Percentiles rank a stretch among this genome's conserved stretches.
Conservation (phyloP, 1,140 invertebrate species). For the Olivierus martensii region DNA sequence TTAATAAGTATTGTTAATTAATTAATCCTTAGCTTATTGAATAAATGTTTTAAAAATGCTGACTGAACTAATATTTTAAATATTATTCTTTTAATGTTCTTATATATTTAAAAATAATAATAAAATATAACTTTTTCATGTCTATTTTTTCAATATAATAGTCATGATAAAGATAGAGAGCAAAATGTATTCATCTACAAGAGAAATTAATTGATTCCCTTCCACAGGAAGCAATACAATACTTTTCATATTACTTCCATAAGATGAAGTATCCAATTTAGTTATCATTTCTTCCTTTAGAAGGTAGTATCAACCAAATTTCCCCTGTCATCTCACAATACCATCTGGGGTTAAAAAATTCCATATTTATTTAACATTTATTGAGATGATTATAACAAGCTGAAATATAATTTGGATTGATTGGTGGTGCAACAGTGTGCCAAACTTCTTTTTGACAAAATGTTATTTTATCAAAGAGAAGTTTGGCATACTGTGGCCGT, state of each 20-base stretch:
- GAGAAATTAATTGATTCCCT: slow-evolving; percentile 46
- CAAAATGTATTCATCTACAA: slow-evolving; percentile 55
- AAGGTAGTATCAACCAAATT: slow-evolving; percentile 48
- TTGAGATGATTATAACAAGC: slow-evolving; percentile 49
- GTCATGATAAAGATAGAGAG: too few relatives aligned
- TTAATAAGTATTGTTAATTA: too few relatives aligned
- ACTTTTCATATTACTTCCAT: slow-evolving; percentile 52
- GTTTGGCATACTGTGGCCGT: too few relatives aligned
- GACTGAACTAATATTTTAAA: too few relatives aligned
- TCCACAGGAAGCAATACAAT: slow-evolving; percentile 69
- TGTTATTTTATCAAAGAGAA: too few relatives aligned
- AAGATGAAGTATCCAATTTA: slow-evolving; percentile 30
- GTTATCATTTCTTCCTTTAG: slow-evolving; percentile 27
- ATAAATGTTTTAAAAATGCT: too few relatives aligned
- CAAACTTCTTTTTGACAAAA: slow-evolving; percentile 79
- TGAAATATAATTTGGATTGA: slow-evolving; percentile 52
- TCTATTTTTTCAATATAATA: too few relatives aligned
- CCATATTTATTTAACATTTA: slow-evolving; percentile 22
- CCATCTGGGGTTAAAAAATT: slow-evolving; percentile 23
- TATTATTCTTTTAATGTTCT: too few relatives aligned
- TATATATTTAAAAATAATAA: too few relatives aligned
- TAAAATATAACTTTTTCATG: too few relatives aligned
- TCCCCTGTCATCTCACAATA: slow-evolving; percentile 47
- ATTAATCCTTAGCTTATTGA: too few relatives aligned
- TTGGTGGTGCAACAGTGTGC: slow-evolving; percentile 64